These are phyloP conservation scores for Cylloceria caligata DNA, from an alignment of 2,888 invertebrate genomes.

Conservation along the genomic window DNA sequence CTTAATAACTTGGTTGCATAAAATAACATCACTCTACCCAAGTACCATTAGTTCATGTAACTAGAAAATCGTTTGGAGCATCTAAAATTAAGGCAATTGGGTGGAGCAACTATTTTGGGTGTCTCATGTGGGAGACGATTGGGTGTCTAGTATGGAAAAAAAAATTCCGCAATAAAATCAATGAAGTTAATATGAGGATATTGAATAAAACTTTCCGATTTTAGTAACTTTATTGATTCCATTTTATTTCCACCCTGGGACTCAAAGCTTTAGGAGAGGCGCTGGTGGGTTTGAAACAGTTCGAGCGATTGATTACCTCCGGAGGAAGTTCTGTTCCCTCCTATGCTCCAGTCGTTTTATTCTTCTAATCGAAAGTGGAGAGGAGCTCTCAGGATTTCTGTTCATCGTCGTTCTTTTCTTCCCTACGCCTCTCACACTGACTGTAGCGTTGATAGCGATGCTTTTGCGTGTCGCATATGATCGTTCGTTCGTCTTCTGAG, in stretches of 20 bases:
- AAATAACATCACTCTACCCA: too few relatives aligned
- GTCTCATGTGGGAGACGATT: too few relatives aligned
- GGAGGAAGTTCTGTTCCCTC: conserved; percentile 36
- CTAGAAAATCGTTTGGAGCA: too few relatives aligned
- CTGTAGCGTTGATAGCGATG: background rate
- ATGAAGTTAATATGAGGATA: conserved; percentile 23
- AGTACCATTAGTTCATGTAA: too few relatives aligned
- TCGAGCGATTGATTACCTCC: conserved; percentile 61
- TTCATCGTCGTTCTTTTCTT: conserved; percentile 18
- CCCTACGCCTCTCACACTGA: background rate
- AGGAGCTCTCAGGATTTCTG: conserved; percentile 25
- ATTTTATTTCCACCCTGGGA: conserved; percentile 12
- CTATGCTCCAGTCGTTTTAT: conserved; percentile 12
- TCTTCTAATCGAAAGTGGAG: conserved; percentile 42
- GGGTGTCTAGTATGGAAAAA: background rate
- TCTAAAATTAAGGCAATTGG: too few relatives aligned
- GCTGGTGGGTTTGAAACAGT: conserved; percentile 17
- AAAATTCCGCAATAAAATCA: conserved; percentile 11
- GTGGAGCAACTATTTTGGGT: too few relatives aligned
- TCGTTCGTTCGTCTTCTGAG: conserved; percentile 28
- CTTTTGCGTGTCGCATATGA: conserved; percentile 27
- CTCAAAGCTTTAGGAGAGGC: conserved; percentile 25
- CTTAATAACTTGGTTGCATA: too few relatives aligned
- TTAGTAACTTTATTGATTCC: conserved; percentile 35
- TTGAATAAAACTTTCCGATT: conserved; percentile 49